Evolutionary conservation across 2,888 invertebrate species (phyloP), one percentile per base, ranked within the genome.

Genomic region (Hanleya hanleyi): DNA sequence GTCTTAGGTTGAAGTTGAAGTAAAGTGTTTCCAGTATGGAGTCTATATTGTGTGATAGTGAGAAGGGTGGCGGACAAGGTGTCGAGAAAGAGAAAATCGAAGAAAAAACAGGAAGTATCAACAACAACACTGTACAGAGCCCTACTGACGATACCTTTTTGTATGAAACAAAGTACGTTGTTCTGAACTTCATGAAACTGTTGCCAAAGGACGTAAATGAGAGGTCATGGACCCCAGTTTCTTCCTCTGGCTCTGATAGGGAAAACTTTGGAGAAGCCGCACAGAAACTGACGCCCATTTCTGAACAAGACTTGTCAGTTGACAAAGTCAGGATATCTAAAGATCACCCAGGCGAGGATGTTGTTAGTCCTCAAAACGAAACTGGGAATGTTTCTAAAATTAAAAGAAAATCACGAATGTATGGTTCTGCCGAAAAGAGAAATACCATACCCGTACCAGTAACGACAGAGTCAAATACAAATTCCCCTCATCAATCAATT

Each of bases 111-210:
- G n/a, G n/a, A n/a, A n/a, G n/a, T n/a, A n/a, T n/a, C n/a, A n/a
- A n/a, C n/a, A n/a, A n/a, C n/a, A n/a, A n/a, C n/a, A n/a, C n/a
- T n/a, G n/a, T n/a, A n/a, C n/a, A n/a, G n/a, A n/a, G n/a, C n/a
- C n/a, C n/a, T n/a, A 65, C 74, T 15, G 47, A 77, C 18, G 78
- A 78, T 12, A 78, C 67, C 37, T 83, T 85, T 69, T 50, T 77
- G 1, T 73, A 72, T 70, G 83, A 84, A 67, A 84, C 84, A 1
- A 82, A 83, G 71, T 82, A 76, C 71, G 77, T 86, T 32, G 82
- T 86, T 33, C 75, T 86, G 18, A 83, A 82, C 69, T 86, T 82
- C 67, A 50, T 78, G 47, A 65, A 74, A 5, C 64, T 70, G 22
- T 57, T 67, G 29, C 72, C 74, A 2, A 64, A 65, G 29, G 71